Conservation (phyloP, 1,140 invertebrate genomes). For the Drosophila asahinai region DNA sequence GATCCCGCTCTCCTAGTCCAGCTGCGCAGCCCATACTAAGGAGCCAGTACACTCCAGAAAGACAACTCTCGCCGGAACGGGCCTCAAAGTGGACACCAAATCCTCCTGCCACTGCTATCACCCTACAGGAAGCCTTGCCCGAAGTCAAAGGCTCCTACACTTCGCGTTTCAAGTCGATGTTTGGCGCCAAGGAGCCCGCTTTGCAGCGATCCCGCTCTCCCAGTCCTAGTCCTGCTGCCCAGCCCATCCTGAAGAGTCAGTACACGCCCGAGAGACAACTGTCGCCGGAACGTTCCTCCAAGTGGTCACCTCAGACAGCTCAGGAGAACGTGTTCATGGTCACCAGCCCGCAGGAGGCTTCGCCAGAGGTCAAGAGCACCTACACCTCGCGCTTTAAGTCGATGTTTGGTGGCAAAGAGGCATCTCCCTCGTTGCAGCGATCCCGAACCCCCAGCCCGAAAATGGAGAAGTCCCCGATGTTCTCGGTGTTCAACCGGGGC, state of each 20-base stretch:
- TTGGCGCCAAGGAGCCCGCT: constrained; percentile 59
- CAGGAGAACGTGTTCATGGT: neutral
- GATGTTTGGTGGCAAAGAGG: constrained; percentile 69
- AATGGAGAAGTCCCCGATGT: constrained; percentile 65
- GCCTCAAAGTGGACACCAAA: too few species aligned
- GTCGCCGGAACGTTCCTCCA: constrained; percentile 53
- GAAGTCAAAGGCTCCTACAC: constrained; percentile 74
- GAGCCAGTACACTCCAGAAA: constrained; percentile 70
- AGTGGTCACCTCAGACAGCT: constrained; percentile 28
- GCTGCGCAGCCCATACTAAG: constrained; percentile 43
- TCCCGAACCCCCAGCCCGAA: constrained; percentile 52
- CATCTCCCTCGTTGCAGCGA: constrained; percentile 53
- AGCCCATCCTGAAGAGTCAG: constrained; percentile 65
- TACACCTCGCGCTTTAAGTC: constrained; percentile 77
- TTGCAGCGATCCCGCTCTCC: constrained; percentile 52
- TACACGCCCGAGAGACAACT: constrained; percentile 68
- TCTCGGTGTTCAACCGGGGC: constrained; percentile 61
- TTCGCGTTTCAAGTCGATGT: constrained; percentile 76
- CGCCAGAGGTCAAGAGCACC: constrained; percentile 64
- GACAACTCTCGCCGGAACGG: too few species aligned
- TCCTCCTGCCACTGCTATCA: constrained; percentile 25
- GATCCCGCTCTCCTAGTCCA: constrained; percentile 2
- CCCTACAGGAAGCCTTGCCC: constrained; percentile 40
- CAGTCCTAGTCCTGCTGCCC: constrained; percentile 18
- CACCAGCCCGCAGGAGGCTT: constrained; percentile 36